phyloP scores from a whole-genome alignment of 2,113 vertebrate genomes.

The Lipophrys pholis region DNA sequence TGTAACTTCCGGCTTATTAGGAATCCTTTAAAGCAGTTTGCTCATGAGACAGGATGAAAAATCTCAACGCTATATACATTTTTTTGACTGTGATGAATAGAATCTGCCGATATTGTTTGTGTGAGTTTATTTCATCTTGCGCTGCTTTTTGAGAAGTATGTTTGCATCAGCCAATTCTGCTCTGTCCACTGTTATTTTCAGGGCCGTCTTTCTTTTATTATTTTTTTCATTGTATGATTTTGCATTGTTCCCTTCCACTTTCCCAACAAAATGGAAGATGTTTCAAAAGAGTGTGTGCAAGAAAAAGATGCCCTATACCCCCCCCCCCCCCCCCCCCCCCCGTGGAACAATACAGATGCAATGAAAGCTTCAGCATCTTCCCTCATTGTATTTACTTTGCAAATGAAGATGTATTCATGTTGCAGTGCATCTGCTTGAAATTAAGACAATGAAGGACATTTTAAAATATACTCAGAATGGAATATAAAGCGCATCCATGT shows the following conservation, averaged over 20 bases:
- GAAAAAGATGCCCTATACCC: neutral
- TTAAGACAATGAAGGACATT: no score
- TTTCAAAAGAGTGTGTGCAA: slow-evolving; percentile 2
- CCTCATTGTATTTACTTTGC: no score
- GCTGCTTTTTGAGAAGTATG: slow-evolving; percentile 17
- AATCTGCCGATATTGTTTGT: slow-evolving; percentile 39
- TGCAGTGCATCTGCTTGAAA: no score
- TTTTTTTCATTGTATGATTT: neutral
- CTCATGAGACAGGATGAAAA: slow-evolving; percentile 20
- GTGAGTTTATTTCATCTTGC: slow-evolving; percentile 27
- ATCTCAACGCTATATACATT: slow-evolving; percentile 10
- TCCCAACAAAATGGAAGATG: neutral
- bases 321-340: neutral
- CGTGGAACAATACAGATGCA: slow-evolving; percentile 12
- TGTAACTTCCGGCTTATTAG: slow-evolving; percentile 25
- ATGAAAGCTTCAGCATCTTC: no score
- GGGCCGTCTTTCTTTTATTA: neutral
- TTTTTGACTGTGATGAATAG: slow-evolving; percentile 40
- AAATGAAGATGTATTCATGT: no score
- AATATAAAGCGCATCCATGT: no score
- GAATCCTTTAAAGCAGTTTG: slow-evolving; percentile 13
- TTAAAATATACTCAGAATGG: no score
- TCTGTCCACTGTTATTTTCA: slow-evolving; percentile 23
- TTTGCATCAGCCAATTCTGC: slow-evolving; percentile 28
- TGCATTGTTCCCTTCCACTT: slow-evolving; percentile 6